A percentile compares a stretch with the other conserved stretches of the same genome.
Evolutionary conservation across 2,797 vertebrate genomes (phyloP).

Genomic region (Argyrosomus regius): DNA sequence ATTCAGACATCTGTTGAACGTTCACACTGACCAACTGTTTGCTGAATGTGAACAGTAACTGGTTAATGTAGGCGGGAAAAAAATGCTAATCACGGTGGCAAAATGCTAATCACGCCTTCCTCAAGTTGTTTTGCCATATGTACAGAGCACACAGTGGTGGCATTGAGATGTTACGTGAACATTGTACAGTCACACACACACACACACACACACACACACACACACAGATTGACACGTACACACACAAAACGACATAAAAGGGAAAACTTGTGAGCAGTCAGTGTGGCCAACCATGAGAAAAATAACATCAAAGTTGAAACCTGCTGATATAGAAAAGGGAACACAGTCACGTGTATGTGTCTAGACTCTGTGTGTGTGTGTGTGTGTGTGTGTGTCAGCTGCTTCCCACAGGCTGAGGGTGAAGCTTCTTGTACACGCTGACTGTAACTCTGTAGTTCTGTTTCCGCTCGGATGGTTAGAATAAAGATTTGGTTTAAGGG

Average conservation of each 20-base stretch:
- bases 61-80: conserved; percentile 38
- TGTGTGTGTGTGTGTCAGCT: conserved; percentile 32
- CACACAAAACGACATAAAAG: conserved; percentile 27
- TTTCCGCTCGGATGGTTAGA: conserved; percentile 67
- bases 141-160: conserved; percentile 23
- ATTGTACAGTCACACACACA: conserved; percentile 25
- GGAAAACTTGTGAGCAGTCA: conserved; percentile 30
- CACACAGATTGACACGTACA: conserved; percentile 3
- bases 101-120: conserved; percentile 53
- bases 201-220: conserved; percentile 18
- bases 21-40: conserved; percentile 34
- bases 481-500: conserved; percentile 74
- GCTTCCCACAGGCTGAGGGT: conserved; percentile 48
- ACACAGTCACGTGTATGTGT: conserved; percentile 43
- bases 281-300: conserved; percentile 55
- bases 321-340: conserved; percentile 52
- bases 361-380: conserved; percentile 41
- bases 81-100: conserved; percentile 49
- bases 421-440: conserved; percentile 55
- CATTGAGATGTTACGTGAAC: conserved; percentile 10
- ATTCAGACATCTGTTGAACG: conserved; percentile 34
- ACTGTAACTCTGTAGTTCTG: conserved; percentile 58
- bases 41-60: conserved; percentile 27
- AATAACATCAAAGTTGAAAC: conserved; percentile 66
- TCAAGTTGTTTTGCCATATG: conserved; percentile 55